Base-by-base conservation (phyloP, 2,888 invertebrate genomes). In the Cantharis rustica region DNA sequence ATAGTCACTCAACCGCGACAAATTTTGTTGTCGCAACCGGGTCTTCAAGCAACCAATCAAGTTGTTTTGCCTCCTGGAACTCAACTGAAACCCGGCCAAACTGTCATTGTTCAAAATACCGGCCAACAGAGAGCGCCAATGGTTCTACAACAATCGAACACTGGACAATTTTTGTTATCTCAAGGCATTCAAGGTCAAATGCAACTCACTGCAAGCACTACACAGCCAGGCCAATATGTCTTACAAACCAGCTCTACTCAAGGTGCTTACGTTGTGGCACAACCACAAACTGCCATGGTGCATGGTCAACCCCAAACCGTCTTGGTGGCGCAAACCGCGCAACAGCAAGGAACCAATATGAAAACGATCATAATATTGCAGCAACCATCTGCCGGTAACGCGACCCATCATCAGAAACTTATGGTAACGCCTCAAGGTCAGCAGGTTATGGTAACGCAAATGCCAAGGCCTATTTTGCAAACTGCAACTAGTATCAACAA, bases 341-440 rank as follows among this genome's bases (percentile, higher is more conserved):
- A 93, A 81, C 93, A 93, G 77, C 91, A 91, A 79, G 92, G 91
- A 0, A 90, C 92, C 0, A 91, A 91, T 2, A 90, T 93, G 0
- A 93, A 93, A 83, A 94, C 93, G 0, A 93, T 93, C 27, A 94
- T 94, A 68, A 91, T 94, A 70, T 87, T 93, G 62, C 93, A 93
- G 82, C 91, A 91, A 80, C 83, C 86, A 4, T 82, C 86, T 5
- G 80, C 89, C 0, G 82, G 89, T 75, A 83, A 88, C 1, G 87
- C 89, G 1, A 84, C 89, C 1, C 90, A 90, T 74, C 88, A 88
- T 75, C 88, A 91, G 80, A 91, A 92, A 86, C 90, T 93, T 23
- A 90, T 93, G 9, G 90, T 93, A 82, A 92, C 92, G 9, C 92
- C 92, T 0, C 93, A 93, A 82, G 93, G 93, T 0, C 93, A 93